These are phyloP conservation scores for Aspiorhynchus laticeps DNA, from an alignment of 2,113 vertebrate species.

Conservation along the genomic window DNA sequence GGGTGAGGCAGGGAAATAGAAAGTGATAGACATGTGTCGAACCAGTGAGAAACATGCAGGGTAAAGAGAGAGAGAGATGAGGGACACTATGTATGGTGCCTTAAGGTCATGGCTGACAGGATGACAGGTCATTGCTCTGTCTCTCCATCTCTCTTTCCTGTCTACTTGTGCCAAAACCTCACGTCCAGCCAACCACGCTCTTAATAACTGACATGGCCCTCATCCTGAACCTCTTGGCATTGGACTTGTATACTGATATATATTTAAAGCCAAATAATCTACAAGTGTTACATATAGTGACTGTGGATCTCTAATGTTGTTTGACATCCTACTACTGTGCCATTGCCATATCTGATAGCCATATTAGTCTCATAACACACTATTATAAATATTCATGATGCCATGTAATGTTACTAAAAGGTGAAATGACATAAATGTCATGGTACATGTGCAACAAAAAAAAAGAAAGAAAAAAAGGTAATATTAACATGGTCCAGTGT, in stretches of 20 bases:
- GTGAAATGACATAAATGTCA: constrained; percentile 56
- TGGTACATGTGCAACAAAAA: not conserved
- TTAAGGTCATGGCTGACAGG: constrained; percentile 81
- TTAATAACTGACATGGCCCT: constrained; percentile 21
- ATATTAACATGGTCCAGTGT: not conserved
- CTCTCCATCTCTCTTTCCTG: not conserved
- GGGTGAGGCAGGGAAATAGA: constrained; percentile 37
- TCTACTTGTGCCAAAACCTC: constrained; percentile 24
- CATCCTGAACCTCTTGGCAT: constrained; percentile 16
- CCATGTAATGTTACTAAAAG: constrained; percentile 60
- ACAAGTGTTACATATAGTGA: not conserved
- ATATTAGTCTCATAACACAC: constrained; percentile 45
- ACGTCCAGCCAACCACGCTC: not conserved
- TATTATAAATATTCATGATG: constrained; percentile 52
- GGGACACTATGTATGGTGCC: constrained; percentile 66
- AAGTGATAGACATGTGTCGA: constrained; percentile 34
- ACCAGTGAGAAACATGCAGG: constrained; percentile 15
- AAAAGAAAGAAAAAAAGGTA: not conserved
- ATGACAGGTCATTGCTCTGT: constrained; percentile 73
- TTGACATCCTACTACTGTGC: constrained; percentile 44
- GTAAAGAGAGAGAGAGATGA: constrained; percentile 7
- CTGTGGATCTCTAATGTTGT: constrained; percentile 10
- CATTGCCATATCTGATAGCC: constrained; percentile 49
- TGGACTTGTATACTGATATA: not conserved
- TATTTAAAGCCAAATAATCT: constrained; percentile 38